These are phyloP conservation scores for Chlorodrepanis virens DNA, from an alignment of 2,113 vertebrate species.

Conservation along the genomic window DNA sequence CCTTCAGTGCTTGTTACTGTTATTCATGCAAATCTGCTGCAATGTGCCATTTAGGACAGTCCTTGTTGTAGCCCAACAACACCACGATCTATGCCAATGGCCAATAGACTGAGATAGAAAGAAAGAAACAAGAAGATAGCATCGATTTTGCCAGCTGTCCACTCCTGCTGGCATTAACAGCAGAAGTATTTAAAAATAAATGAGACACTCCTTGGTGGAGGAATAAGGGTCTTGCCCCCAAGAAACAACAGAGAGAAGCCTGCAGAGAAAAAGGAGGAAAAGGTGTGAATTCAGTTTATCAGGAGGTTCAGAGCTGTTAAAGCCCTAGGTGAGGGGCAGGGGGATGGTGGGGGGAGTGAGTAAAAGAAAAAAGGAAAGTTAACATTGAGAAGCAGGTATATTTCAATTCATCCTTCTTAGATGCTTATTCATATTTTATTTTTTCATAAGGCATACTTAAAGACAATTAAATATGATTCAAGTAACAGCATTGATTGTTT, in stretches of 20 bases:
- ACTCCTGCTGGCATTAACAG: not conserved
- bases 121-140: not conserved
- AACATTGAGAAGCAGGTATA: not conserved
- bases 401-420: not conserved
- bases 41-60: conserved; percentile 5
- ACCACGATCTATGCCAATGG: not conserved
- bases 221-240: not conserved
- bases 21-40: conserved; percentile 41
- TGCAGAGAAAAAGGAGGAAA: not conserved
- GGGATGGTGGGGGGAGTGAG: rapidly evolving
- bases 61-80: not conserved
- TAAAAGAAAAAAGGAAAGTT: not conserved
- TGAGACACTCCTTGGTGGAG: not conserved
- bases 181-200: not conserved
- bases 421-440: not conserved
- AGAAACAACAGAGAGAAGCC: not conserved
- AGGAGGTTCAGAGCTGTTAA: not conserved
- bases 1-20: conserved; percentile 31
- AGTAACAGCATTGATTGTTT: not conserved
- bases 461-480: not conserved
- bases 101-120: not conserved
- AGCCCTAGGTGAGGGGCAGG: rapidly evolving
- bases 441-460: not conserved
- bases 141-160: not conserved
- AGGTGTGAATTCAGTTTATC: not conserved